These are phyloP conservation scores for Julus scanicus DNA, from an alignment of 2,888 invertebrate species.

Conservation along the genomic window DNA sequence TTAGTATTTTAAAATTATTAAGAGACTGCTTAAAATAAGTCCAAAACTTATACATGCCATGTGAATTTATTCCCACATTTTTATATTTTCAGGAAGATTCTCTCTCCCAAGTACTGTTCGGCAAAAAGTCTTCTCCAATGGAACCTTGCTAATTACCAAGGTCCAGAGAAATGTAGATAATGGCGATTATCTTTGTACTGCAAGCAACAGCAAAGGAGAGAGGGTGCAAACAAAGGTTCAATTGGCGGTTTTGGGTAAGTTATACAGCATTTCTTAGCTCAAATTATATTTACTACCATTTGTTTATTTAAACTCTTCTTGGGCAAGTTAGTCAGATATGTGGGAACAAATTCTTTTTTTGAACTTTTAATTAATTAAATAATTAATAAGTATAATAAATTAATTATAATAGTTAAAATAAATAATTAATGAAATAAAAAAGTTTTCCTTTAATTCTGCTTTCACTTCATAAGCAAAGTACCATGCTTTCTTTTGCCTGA, in stretches of 20 bases:
- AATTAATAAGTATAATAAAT: too few relatives aligned
- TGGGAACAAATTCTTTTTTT: too few relatives aligned
- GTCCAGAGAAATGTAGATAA: slow-evolving; percentile 29
- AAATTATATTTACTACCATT: too few relatives aligned
- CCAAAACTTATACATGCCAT: neutral
- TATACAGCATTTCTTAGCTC: too few relatives aligned
- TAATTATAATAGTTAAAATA: too few relatives aligned
- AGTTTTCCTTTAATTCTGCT: too few relatives aligned
- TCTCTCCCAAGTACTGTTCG: slow-evolving; percentile 49
- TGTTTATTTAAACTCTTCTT: too few relatives aligned
- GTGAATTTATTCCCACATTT: neutral
- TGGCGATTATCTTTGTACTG: slow-evolving; percentile 54
- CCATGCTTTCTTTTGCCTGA: too few relatives aligned
- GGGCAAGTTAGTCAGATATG: too few relatives aligned
- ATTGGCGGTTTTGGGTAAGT: slow-evolving; percentile 55
- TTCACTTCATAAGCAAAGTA: too few relatives aligned
- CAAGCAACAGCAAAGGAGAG: slow-evolving; percentile 53
- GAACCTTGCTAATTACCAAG: slow-evolving; percentile 43
- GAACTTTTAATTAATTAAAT: too few relatives aligned
- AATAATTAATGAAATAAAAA: too few relatives aligned
- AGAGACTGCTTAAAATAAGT: neutral
- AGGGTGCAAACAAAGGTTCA: slow-evolving; percentile 32
- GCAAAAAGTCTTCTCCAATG: slow-evolving; percentile 52
- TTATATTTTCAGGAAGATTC: slow-evolving; percentile 30
- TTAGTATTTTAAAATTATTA: neutral